Base-by-base conservation (phyloP, 2,113 vertebrate species). In the Oreocharis arfaki region DNA sequence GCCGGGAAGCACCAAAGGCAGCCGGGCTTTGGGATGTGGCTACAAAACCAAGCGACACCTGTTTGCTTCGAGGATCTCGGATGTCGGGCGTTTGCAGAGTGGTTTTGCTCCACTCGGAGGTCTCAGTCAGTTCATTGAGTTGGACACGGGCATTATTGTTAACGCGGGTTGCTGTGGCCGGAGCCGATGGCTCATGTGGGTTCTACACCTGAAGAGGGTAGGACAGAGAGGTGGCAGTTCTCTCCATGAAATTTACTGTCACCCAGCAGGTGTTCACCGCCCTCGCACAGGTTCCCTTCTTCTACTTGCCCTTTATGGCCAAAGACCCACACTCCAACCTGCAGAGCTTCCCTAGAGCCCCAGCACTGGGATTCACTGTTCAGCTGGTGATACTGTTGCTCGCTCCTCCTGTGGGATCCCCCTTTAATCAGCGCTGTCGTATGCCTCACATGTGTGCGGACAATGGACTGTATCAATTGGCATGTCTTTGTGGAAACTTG, bases 21-120 rank as follows among this genome's bases (percentile, higher is more conserved):
- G 53, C 2, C 2, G 3, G 13, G 32, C 41, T 69, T 24, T 28
- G 14, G 18, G 26, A 3, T 28, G 47, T 7, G 65, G 37, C 22
- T 42, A 2, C 26, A 7, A 19, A n/a, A 30, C 11, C 30, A 2
- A 37, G 9, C 1, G 49, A 7, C 50, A 7, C 6, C 13, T 44
- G 2, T 12, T 50, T 20, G 2, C 27, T 7, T 33, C 2, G 16
- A 22, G 37, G 37, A 3, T 37, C 22, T 37, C 10, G 2, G 4
- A 23, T 42, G 30, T 1, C 0, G 8, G 16, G 6, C 4, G 2
- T 19, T 27, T 6, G 16, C 46, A 6, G 53, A 4, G 63, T 0
- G 9, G 22, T 26, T 53, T 50, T 55, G 4, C 50, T 30, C 41
- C 2, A 0, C 7, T 16, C 6, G 1, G 23, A 10, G 23, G 7